A percentile compares a stretch with the other conserved stretches of the same genome.
Conservation (phyloP, 2,888 invertebrate species). For the Thera britannica region DNA sequence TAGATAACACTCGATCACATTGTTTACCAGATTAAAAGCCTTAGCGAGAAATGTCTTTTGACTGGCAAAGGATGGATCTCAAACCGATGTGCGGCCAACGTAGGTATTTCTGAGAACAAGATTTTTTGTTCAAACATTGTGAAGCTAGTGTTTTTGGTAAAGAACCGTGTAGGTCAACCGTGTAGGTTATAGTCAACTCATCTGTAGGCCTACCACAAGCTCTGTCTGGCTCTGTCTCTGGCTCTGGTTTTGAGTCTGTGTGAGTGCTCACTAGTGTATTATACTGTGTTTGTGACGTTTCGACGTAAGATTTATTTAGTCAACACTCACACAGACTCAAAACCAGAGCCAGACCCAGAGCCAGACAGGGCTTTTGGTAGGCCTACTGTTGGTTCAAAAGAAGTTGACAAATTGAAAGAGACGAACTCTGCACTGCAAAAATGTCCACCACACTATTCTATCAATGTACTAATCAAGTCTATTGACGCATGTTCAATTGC, state of each 20-base stretch:
- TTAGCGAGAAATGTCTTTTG: conserved; percentile 22
- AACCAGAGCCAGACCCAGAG: no score
- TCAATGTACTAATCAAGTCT: conserved; percentile 49
- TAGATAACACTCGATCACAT: conserved; percentile 7
- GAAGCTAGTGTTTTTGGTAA: no score
- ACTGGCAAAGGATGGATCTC: conserved; percentile 9
- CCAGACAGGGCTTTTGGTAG: no score
- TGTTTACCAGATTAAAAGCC: conserved; percentile 35
- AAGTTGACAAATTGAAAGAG: not conserved
- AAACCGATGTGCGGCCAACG: no score
- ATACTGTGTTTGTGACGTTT: no score
- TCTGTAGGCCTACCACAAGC: not conserved
- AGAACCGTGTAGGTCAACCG: not conserved
- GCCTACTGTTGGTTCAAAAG: not conserved
- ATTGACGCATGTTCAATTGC: conserved; percentile 61
- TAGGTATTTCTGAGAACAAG: conserved; percentile 17
- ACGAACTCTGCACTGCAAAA: not conserved
- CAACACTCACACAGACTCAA: no score
- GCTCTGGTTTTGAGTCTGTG: no score
- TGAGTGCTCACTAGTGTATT: no score
- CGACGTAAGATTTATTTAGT: no score
- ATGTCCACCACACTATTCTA: not conserved
- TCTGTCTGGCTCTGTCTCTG: no score
- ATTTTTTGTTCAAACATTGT: not conserved
- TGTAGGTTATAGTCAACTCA: not conserved